Percentiles rank a stretch among this genome's conserved stretches.
phyloP scores from a whole-genome alignment of 2,888 invertebrate genomes.

The Adela reaumurella region DNA sequence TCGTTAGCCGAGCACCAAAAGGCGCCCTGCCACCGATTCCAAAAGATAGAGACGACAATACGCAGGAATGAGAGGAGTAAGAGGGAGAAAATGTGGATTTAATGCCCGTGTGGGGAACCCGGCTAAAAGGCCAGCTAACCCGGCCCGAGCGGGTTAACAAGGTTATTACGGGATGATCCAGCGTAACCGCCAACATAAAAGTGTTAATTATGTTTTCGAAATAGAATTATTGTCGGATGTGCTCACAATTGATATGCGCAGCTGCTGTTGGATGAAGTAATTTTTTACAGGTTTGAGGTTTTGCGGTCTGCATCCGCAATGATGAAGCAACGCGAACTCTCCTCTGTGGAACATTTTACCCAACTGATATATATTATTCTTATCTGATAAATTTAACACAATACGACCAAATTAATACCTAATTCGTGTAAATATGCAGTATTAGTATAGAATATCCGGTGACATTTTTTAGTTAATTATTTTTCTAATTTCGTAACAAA shows the following conservation, averaged over 20 bases:
- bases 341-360: too few relatives aligned
- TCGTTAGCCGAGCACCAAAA: conserved; percentile 58
- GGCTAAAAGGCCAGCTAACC: conserved; percentile 53
- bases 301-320: not conserved
- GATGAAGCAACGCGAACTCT: too few relatives aligned
- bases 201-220: conserved; percentile 51
- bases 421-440: too few relatives aligned
- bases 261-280: not conserved
- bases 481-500: too few relatives aligned
- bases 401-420: too few relatives aligned
- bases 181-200: conserved; percentile 50
- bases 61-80: conserved; percentile 32
- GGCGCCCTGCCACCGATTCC: conserved; percentile 43
- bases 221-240: conserved; percentile 30
- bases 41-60: conserved; percentile 42
- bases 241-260: not conserved
- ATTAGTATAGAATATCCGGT: too few relatives aligned
- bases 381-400: too few relatives aligned
- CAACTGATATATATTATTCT: too few relatives aligned
- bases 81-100: conserved; percentile 50
- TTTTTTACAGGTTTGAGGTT: not conserved
- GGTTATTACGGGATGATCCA: conserved; percentile 56
- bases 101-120: conserved; percentile 51
- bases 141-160: conserved; percentile 53
- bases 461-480: too few relatives aligned